These are phyloP conservation scores for Tubulanus polymorphus DNA, from an alignment of 2,888 invertebrate genomes.

Conservation along the genomic window DNA sequence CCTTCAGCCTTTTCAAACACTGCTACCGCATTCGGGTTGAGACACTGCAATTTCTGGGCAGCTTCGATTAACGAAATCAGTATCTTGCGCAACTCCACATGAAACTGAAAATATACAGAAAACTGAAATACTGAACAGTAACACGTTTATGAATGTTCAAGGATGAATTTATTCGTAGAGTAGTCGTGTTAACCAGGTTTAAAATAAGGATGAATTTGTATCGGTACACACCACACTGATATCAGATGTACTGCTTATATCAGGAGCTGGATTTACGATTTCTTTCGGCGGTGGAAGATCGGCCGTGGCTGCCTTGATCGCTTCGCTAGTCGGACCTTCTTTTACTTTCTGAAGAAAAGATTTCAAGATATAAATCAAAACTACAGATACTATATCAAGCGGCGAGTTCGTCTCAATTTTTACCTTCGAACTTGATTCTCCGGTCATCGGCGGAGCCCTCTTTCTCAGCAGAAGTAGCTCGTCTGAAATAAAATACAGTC, in stretches of 20 bases:
- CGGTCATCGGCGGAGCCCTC: slow-evolving; percentile 32
- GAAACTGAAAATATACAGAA: slow-evolving; percentile 57
- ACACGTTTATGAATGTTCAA: not conserved
- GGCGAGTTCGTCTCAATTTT: too few relatives aligned
- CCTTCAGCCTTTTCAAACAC: slow-evolving; percentile 52
- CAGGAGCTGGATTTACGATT: slow-evolving; percentile 25
- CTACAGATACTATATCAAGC: too few relatives aligned
- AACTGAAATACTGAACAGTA: slow-evolving; percentile 1
- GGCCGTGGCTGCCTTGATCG: slow-evolving; percentile 28
- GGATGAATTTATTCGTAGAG: too few relatives aligned
- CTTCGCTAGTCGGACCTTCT: slow-evolving; percentile 22
- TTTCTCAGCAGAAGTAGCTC: slow-evolving; percentile 45
- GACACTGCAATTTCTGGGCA: slow-evolving; percentile 55
- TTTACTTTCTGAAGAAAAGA: not conserved
- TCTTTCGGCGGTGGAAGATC: slow-evolving; percentile 25
- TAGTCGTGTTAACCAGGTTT: too few relatives aligned
- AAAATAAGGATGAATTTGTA: too few relatives aligned
- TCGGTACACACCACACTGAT: not conserved
- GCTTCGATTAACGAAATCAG: slow-evolving; percentile 64
- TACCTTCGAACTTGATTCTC: slow-evolving; percentile 21
- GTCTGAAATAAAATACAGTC: slow-evolving; percentile 32
- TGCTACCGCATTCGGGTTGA: slow-evolving; percentile 52
- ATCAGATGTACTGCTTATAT: not conserved
- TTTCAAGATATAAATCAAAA: not conserved
- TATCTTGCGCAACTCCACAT: slow-evolving; percentile 66